Percentiles rank a stretch among this genome's conserved stretches.
Conservation (phyloP, 2,113 vertebrate genomes). For the Suncus etruscus region DNA sequence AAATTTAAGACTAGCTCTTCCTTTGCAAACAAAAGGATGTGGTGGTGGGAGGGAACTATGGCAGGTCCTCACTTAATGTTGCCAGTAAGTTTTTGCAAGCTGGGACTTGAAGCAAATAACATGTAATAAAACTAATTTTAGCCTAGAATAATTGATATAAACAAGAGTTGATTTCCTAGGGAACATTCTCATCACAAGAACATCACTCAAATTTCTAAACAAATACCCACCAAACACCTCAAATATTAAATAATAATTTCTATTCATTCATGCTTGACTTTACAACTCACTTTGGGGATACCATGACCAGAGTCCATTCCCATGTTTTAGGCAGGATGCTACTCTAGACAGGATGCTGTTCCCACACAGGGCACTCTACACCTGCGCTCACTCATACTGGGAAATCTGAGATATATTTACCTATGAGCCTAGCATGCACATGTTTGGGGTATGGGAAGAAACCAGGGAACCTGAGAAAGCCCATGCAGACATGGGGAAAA, state of each 20-base stretch:
- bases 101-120: not conserved
- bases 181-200: not conserved
- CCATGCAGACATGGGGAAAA: not conserved
- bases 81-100: not conserved
- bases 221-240: not conserved
- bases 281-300: not conserved
- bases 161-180: not conserved
- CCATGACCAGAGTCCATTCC: not conserved
- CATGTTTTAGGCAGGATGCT: too few species aligned
- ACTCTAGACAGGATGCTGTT: too few species aligned
- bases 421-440: not conserved
- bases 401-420: not conserved
- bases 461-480: not conserved
- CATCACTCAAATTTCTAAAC: not conserved
- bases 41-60: not conserved
- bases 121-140: not conserved
- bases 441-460: not conserved
- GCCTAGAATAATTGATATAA: not conserved
- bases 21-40: not conserved
- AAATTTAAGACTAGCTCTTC: not conserved
- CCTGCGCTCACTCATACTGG: not conserved
- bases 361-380: not conserved
- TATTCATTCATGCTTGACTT: not conserved
- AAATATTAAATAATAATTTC: not conserved
- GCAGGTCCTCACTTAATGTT: not conserved